phyloP scores from a whole-genome alignment of 1,140 invertebrate species.

The Drosophila azteca region DNA sequence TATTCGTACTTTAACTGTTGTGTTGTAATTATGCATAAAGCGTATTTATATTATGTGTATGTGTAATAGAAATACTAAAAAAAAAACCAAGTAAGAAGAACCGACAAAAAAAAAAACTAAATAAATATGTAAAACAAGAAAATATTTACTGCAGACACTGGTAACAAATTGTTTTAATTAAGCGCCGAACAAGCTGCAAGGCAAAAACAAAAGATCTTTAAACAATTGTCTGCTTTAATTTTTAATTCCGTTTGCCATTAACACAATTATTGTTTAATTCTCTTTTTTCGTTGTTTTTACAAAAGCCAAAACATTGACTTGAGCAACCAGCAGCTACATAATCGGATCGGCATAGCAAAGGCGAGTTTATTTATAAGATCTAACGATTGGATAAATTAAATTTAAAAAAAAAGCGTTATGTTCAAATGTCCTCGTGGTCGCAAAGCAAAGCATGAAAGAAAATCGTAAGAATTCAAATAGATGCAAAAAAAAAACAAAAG shows the following conservation, averaged over 20 bases:
- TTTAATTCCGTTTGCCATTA: conserved; percentile 13
- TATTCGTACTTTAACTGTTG: conserved; percentile 82
- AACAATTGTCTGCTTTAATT: conserved; percentile 35
- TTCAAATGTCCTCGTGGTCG: conserved; percentile 54
- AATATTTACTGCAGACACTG: conserved; percentile 66
- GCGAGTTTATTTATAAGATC: conserved; percentile 45
- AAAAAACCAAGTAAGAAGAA: conserved; percentile 48
- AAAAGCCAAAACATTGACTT: conserved; percentile 62
- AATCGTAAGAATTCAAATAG: conserved; percentile 13
- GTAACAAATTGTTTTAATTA: conserved; percentile 40
- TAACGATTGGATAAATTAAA: conserved; percentile 39
- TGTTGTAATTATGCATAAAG: conserved; percentile 82
- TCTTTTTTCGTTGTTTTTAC: conserved; percentile 54
- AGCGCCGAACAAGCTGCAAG: conserved; percentile 40
- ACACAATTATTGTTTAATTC: conserved; percentile 30
- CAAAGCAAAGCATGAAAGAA: conserved; percentile 42
- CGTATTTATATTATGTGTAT: conserved; percentile 81
- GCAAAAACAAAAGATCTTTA: conserved; percentile 19
- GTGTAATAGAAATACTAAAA: conserved; percentile 59
- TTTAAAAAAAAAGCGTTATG: conserved; percentile 46
- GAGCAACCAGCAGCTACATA: conserved; percentile 46
- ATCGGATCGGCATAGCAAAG: conserved; percentile 45
- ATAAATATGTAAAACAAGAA: conserved; percentile 46
- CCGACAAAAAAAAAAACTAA: conserved; percentile 37
- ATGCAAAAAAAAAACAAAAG: conserved; percentile 22